These are phyloP conservation scores for Trichacis sp. DNA, from an alignment of 2,888 invertebrate species.

Conservation along the genomic window DNA sequence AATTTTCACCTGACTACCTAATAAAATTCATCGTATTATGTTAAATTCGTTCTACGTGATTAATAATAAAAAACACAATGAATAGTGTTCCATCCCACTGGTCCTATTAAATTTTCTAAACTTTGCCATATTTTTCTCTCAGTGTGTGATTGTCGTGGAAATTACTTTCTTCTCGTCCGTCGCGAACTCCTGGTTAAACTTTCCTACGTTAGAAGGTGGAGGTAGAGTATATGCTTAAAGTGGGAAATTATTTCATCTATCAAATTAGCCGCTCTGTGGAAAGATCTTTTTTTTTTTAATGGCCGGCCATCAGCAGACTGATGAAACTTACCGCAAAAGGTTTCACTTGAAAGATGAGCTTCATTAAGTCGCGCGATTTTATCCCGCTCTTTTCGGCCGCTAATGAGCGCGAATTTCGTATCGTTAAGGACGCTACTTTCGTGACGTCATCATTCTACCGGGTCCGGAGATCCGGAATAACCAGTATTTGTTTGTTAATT, in stretches of 20 bases:
- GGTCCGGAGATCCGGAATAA: neutral
- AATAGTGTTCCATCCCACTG: too few species aligned
- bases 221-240: too few species aligned
- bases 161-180: neutral
- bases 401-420: constrained; percentile 1
- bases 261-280: too few species aligned
- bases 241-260: too few species aligned
- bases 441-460: neutral
- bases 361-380: neutral
- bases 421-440: neutral
- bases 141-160: neutral
- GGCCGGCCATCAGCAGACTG: neutral
- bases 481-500: neutral
- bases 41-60: too few species aligned
- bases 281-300: neutral
- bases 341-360: neutral
- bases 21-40: too few species aligned
- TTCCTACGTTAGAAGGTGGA: too few species aligned
- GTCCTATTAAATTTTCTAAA: too few species aligned
- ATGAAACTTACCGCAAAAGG: neutral
- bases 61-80: too few species aligned
- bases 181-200: neutral
- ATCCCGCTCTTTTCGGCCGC: neutral
- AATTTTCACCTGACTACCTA: too few species aligned
- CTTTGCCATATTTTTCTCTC: too few species aligned